phyloP scores from a whole-genome alignment of 2,888 invertebrate species.

The Helobdella robusta region DNA sequence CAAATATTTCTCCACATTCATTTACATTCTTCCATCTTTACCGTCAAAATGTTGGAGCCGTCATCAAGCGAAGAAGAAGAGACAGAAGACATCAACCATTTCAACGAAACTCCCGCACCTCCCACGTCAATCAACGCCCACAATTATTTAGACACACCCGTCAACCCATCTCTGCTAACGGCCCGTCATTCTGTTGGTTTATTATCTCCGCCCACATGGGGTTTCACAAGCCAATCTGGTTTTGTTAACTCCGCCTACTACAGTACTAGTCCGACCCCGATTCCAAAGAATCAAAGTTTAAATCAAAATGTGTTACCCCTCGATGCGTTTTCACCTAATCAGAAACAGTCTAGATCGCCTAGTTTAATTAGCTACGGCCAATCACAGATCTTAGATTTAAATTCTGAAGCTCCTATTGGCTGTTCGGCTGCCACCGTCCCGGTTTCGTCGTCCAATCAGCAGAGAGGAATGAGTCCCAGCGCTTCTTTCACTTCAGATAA shows the following conservation, averaged over 20 bases:
- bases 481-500: conserved; percentile 84
- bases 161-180: not conserved
- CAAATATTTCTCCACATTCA: not conserved
- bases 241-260: conserved; percentile 13
- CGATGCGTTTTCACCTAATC: not conserved
- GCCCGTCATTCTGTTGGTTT: conserved; percentile 1
- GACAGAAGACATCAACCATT: conserved; percentile 46
- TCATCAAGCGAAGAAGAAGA: conserved; percentile 82
- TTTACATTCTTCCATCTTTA: not conserved
- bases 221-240: not conserved
- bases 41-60: conserved; percentile 69
- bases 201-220: not conserved
- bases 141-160: conserved; percentile 38
- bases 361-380: not conserved
- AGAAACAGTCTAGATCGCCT: not conserved
- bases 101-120: conserved; percentile 66
- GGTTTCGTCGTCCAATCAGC: conserved; percentile 52
- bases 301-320: not conserved
- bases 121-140: conserved; percentile 40
- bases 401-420: conserved; percentile 37
- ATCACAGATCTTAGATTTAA: conserved; percentile 37
- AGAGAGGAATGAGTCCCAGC: conserved; percentile 78
- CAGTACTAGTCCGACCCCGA: not conserved
- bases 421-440: conserved; percentile 26
- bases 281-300: not conserved